Evolutionary conservation across 2,797 vertebrate species (phyloP).

Genomic region (Falco columbarius): DNA sequence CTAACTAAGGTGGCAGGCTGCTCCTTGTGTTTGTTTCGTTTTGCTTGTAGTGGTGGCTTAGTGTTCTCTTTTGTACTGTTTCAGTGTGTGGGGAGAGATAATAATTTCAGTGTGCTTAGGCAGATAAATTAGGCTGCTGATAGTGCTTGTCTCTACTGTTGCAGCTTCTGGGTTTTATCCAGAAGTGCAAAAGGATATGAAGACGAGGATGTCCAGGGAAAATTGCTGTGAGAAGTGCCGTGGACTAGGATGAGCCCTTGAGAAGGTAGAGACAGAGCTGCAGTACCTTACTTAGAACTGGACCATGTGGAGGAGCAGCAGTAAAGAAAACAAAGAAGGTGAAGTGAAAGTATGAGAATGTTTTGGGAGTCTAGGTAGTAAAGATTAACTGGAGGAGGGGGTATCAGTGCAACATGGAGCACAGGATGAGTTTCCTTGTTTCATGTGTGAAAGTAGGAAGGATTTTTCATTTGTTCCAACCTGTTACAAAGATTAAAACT

Average conservation of each 20-base stretch:
- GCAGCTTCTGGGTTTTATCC: neutral
- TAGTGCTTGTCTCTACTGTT: neutral
- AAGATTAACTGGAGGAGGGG: neutral
- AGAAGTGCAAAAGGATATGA: neutral
- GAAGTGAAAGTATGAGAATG: neutral
- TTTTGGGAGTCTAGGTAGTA: neutral
- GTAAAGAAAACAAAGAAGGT: neutral
- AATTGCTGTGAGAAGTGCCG: neutral
- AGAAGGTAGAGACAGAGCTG: neutral
- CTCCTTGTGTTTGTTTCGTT: neutral
- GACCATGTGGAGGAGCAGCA: neutral
- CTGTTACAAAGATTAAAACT: neutral
- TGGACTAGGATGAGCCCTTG: neutral
- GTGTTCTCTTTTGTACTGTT: neutral
- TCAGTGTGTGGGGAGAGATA: neutral
- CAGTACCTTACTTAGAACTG: neutral
- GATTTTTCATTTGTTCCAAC: conserved; percentile 3
- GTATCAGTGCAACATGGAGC: fast-evolving
- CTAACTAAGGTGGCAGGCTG: neutral
- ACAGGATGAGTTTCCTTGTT: neutral
- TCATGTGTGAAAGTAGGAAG: neutral
- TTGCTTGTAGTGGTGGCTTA: neutral
- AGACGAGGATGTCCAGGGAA: neutral
- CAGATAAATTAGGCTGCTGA: neutral
- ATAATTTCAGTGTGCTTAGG: neutral